phyloP scores from a whole-genome alignment of 2,797 vertebrate genomes.

The Lepus townsendii region DNA sequence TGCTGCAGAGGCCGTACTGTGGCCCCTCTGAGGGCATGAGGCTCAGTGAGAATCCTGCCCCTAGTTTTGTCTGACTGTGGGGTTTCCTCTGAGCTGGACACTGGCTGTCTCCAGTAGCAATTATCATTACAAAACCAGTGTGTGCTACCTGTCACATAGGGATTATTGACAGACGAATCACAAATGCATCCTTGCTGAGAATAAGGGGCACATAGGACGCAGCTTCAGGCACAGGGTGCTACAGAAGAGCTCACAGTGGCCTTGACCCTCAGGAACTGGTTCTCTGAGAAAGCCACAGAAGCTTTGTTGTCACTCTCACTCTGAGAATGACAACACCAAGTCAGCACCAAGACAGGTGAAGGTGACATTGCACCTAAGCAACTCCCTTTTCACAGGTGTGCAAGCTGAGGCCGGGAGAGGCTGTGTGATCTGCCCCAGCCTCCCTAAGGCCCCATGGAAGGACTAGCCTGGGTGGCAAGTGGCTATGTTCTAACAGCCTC shows the following conservation, averaged over 20 bases:
- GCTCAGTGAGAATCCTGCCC: not conserved
- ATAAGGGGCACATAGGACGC: not conserved
- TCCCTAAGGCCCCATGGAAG: too few species aligned
- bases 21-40: constrained; percentile 28
- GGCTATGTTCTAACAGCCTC: not conserved
- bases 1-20: constrained; percentile 75
- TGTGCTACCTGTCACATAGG: not conserved
- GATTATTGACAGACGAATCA: not conserved
- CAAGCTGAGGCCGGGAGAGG: not conserved
- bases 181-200: not conserved
- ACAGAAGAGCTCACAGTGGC: not conserved
- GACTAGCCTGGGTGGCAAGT: too few species aligned
- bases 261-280: not conserved
- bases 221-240: too few species aligned
- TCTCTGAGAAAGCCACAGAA: not conserved
- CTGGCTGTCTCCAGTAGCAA: not conserved
- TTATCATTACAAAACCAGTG: not conserved
- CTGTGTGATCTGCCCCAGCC: not conserved
- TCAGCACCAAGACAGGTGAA: not conserved
- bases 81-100: not conserved
- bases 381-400: not conserved
- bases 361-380: not conserved
- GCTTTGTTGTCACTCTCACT: not conserved
- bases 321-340: not conserved
- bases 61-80: too few species aligned